A percentile compares a stretch with the other conserved stretches of the same genome.
These are phyloP conservation scores for Notoglanidium macrostoma DNA, from an alignment of 2,797 vertebrate species.

Conservation along the genomic window DNA sequence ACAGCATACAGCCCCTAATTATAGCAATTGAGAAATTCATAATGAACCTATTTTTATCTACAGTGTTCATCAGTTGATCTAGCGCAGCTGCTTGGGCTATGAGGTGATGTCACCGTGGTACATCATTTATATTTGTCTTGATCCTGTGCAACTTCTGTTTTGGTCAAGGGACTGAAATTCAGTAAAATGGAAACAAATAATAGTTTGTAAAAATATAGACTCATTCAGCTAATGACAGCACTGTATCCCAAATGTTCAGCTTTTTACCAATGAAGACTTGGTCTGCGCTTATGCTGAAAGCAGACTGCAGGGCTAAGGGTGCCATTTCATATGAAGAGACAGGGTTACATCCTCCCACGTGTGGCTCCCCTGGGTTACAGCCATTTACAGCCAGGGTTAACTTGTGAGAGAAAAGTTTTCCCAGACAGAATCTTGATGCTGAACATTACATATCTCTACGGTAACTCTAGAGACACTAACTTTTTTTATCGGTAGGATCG, in stretches of 20 bases:
- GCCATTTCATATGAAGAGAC: slow-evolving; percentile 8
- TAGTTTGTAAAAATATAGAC: neutral
- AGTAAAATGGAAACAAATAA: neutral
- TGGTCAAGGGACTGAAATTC: neutral
- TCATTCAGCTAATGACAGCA: neutral
- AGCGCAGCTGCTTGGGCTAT: neutral
- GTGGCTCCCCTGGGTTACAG: slow-evolving; percentile 18
- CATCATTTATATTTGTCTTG: neutral
- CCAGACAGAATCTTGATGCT: slow-evolving; percentile 32
- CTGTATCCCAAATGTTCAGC: neutral
- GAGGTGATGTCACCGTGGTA: neutral
- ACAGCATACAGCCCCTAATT: neutral
- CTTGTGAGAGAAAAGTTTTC: slow-evolving; percentile 19
- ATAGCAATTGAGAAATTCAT: neutral
- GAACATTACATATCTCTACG: slow-evolving; percentile 50
- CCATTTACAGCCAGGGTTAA: slow-evolving; percentile 47
- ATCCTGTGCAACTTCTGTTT: neutral
- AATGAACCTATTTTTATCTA: neutral
- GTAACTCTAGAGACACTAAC: no score
- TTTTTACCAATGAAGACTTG: neutral
- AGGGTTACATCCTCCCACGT: neutral
- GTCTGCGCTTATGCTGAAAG: neutral
- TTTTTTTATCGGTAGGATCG: slow-evolving; percentile 54
- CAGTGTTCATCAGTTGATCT: neutral
- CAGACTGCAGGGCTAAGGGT: neutral